These are phyloP conservation scores for Julus scanicus DNA, from an alignment of 2,888 invertebrate species.

Conservation along the genomic window DNA sequence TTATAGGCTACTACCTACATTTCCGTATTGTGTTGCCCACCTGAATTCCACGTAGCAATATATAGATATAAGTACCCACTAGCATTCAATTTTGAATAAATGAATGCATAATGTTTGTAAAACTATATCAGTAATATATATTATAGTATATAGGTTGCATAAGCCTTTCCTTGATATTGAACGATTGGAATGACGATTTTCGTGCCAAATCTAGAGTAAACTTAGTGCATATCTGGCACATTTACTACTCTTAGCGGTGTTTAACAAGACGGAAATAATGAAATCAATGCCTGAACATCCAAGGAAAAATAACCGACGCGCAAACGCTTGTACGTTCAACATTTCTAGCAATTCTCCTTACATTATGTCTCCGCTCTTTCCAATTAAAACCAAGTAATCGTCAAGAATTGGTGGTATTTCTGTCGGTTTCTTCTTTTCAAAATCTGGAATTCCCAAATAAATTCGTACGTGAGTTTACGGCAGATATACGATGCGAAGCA, in stretches of 20 bases:
- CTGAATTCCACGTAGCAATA: not conserved
- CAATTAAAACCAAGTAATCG: constrained; percentile 88
- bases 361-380: constrained; percentile 92
- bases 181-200: not conserved
- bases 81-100: not conserved
- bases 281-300: not conserved
- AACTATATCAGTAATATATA: not conserved
- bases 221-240: not conserved
- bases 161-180: not conserved
- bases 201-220: too few species aligned
- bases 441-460: constrained; percentile 61
- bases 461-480: not conserved
- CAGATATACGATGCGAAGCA: not conserved
- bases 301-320: not conserved
- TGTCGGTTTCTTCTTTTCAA: constrained; percentile 76
- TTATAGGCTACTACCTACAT: not conserved
- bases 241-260: not conserved
- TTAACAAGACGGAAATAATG: not conserved
- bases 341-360: constrained; percentile 60
- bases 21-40: not conserved
- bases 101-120: not conserved
- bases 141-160: not conserved
- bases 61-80: not conserved
- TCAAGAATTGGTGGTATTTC: constrained; percentile 89
- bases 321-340: not conserved